These are phyloP conservation scores for Panopea generosa DNA, from an alignment of 2,888 invertebrate species.

Conservation along the genomic window DNA sequence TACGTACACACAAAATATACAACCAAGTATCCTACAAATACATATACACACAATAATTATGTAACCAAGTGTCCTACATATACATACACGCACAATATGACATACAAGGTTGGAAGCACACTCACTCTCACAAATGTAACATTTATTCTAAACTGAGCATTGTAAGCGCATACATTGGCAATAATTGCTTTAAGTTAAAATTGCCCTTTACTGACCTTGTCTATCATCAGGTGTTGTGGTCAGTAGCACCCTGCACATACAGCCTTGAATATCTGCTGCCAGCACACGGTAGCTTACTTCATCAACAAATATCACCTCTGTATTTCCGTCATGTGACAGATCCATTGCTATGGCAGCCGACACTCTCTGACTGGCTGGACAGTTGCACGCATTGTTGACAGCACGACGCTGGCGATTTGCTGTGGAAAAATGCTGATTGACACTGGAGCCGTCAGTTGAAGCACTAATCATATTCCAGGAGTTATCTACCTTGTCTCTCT, in stretches of 20 bases:
- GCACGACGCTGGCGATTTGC: conserved; percentile 25
- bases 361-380: conserved; percentile 88
- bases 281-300: conserved; percentile 59
- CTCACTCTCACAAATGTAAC: too few species aligned
- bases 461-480: conserved; percentile 43
- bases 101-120: too few species aligned
- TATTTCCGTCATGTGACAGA: conserved; percentile 86
- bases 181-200: too few species aligned
- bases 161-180: too few species aligned
- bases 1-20: too few species aligned
- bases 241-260: conserved; percentile 65
- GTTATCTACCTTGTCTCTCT: conserved; percentile 35
- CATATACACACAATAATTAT: too few species aligned
- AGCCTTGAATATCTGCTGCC: conserved; percentile 72
- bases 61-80: too few species aligned
- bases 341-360: conserved; percentile 90
- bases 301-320: conserved; percentile 73
- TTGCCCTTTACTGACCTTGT: conserved; percentile 55
- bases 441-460: conserved; percentile 34
- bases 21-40: too few species aligned
- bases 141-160: too few species aligned
- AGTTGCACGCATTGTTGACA: conserved; percentile 87
- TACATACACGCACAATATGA: too few species aligned
- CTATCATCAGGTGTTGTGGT: conserved; percentile 27
- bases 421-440: conserved; percentile 38